Percentiles rank a stretch among this genome's conserved stretches.
Evolutionary conservation across 2,888 invertebrate genomes (phyloP).

Genomic region (Parnassius orleans): DNA sequence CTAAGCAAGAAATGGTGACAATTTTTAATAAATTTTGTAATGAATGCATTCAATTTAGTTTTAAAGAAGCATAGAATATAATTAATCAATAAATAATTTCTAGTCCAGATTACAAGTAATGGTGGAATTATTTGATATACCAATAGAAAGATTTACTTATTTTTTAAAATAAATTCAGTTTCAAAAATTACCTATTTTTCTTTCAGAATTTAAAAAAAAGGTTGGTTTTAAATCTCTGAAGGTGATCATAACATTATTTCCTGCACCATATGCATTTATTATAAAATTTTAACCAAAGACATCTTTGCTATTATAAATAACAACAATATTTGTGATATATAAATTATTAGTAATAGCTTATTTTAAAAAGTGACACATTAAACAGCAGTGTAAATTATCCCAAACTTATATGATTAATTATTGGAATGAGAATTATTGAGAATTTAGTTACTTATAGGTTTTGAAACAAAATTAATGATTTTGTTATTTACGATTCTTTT

Average conservation of each 20-base stretch:
- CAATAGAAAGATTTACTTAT: no score
- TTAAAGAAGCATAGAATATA: neutral
- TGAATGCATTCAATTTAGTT: neutral
- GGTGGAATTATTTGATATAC: no score
- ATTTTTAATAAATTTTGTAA: neutral
- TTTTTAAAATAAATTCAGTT: no score
- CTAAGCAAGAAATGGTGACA: no score
- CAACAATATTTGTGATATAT: neutral
- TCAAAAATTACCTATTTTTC: no score
- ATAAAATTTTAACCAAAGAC: neutral
- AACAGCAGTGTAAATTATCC: neutral
- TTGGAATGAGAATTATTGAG: slow-evolving; percentile 21
- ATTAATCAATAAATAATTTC: no score
- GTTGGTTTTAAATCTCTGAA: no score
- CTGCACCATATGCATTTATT: slow-evolving; percentile 1
- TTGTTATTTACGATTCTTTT: no score
- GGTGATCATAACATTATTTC: neutral
- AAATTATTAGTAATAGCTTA: neutral
- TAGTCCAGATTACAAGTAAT: no score
- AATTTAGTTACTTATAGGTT: slow-evolving; percentile 9
- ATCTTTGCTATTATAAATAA: slow-evolving; percentile 4
- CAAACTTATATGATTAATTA: slow-evolving; percentile 5
- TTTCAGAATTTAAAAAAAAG: no score
- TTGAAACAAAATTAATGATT: no score
- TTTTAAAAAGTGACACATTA: neutral